Evolutionary conservation across 2,797 vertebrate genomes (phyloP).

Genomic region (Vireo griseus): DNA sequence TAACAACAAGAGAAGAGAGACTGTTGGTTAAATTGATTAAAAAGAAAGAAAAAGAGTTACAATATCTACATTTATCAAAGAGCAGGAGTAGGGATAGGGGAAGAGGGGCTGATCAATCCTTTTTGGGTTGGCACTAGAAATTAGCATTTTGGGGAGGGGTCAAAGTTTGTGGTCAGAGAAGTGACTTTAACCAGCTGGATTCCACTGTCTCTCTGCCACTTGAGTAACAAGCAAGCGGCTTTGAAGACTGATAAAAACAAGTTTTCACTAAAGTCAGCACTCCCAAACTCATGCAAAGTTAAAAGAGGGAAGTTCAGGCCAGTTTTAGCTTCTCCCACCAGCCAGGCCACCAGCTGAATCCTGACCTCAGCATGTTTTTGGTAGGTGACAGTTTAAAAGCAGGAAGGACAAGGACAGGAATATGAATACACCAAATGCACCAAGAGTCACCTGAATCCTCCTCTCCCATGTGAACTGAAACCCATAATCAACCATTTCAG

Average conservation of each 20-base stretch:
- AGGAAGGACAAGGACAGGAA: not conserved
- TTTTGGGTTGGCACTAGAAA: not conserved
- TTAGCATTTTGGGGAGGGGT: not conserved
- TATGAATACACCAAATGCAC: not conserved
- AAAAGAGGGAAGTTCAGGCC: constrained; percentile 19
- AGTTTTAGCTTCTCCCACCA: constrained; percentile 15
- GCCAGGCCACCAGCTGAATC: constrained; percentile 9
- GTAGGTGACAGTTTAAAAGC: not conserved
- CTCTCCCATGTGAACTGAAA: not conserved
- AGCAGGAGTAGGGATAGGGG: rapidly evolving
- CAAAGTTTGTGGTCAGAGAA: not conserved
- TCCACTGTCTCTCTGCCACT: not conserved
- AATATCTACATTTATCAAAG: not conserved
- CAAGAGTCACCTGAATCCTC: not conserved
- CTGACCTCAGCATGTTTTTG: constrained; percentile 33
- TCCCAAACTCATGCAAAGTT: not conserved
- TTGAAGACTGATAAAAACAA: constrained; percentile 25
- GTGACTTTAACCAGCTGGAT: not conserved
- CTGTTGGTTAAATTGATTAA: not conserved
- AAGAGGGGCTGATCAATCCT: not conserved
- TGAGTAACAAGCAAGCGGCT: not conserved
- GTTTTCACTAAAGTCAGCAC: constrained; percentile 47
- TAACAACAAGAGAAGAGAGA: not conserved
- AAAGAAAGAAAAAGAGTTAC: not conserved
- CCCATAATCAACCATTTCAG: not conserved